Evolutionary conservation across 2,888 invertebrate genomes (phyloP).

Genomic region (Pterobdella sp.): DNA sequence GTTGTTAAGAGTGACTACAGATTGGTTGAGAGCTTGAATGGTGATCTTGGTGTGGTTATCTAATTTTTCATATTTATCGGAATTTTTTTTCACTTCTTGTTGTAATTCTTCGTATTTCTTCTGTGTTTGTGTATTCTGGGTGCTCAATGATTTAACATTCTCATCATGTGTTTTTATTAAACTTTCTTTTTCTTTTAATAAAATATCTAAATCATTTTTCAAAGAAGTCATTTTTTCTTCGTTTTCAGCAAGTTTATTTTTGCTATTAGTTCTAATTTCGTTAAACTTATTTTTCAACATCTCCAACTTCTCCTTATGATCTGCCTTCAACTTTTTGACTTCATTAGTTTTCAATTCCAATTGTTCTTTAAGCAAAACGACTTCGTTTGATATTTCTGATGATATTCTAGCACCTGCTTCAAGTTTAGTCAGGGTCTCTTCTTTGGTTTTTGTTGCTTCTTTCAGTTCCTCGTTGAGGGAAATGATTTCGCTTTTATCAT

Average conservation of each 20-base stretch:
- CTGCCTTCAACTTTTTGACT: neutral
- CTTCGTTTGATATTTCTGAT: neutral
- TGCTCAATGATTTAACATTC: neutral
- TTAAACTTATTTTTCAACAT: neutral
- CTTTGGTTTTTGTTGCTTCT: neutral
- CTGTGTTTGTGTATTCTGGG: neutral
- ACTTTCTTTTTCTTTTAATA: neutral
- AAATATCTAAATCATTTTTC: neutral
- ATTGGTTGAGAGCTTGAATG: neutral
- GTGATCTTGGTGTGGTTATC: neutral
- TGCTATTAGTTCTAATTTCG: neutral
- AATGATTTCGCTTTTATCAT: neutral
- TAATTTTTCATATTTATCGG: neutral
- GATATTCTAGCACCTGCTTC: neutral
- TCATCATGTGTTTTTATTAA: neutral
- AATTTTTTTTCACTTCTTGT: neutral
- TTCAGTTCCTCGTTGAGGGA: neutral
- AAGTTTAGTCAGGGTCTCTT: neutral
- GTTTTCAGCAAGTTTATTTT: neutral
- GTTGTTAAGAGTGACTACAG: neutral
- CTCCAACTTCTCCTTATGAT: neutral
- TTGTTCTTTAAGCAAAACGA: neutral
- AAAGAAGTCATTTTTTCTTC: neutral
- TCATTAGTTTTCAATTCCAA: neutral
- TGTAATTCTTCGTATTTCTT: neutral